Evolutionary conservation across 1,140 invertebrate genomes (phyloP).

Genomic region (Zelostemma sp.): DNA sequence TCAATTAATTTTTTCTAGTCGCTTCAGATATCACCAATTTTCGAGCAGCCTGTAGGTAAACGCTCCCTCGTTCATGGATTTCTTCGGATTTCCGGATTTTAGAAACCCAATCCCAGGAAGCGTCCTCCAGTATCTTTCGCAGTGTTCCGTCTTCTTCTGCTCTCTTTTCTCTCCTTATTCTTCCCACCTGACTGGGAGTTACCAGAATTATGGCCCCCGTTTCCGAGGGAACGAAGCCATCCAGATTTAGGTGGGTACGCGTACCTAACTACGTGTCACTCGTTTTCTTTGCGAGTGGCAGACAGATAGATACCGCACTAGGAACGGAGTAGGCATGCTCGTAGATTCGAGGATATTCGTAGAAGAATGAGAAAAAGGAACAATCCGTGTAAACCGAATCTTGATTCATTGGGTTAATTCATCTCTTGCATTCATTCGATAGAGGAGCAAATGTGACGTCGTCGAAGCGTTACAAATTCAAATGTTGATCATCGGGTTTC

Average conservation of each 20-base stretch:
- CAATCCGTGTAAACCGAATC: background rate
- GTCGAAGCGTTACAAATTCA: background rate
- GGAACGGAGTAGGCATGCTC: conserved; percentile 2
- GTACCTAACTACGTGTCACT: conserved; percentile 37
- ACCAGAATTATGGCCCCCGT: conserved; percentile 42
- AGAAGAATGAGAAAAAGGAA: background rate
- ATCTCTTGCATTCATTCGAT: background rate
- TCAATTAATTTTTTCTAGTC: conserved; percentile 14
- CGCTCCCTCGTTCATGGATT: conserved; percentile 20
- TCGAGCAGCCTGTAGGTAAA: conserved; percentile 9
- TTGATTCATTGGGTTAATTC: conserved; percentile 12
- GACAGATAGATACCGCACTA: conserved; percentile 8
- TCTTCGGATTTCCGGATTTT: conserved; percentile 21
- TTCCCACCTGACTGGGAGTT: conserved; percentile 7
- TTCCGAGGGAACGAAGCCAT: conserved; percentile 34
- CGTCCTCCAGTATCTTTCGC: conserved; percentile 3
- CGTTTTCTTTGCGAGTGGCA: conserved; percentile 19
- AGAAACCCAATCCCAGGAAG: conserved; percentile 22
- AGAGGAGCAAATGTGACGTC: conserved; percentile 6
- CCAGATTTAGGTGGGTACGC: conserved; percentile 39
- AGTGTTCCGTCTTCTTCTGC: background rate
- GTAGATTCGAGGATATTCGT: conserved; percentile 19
- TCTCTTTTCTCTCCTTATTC: conserved; percentile 2
- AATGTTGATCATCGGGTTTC: background rate
- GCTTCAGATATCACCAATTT: conserved; percentile 9